Evolutionary conservation across 2,797 vertebrate species (phyloP).

Genomic region (Acipenser oxyrinchus): DNA sequence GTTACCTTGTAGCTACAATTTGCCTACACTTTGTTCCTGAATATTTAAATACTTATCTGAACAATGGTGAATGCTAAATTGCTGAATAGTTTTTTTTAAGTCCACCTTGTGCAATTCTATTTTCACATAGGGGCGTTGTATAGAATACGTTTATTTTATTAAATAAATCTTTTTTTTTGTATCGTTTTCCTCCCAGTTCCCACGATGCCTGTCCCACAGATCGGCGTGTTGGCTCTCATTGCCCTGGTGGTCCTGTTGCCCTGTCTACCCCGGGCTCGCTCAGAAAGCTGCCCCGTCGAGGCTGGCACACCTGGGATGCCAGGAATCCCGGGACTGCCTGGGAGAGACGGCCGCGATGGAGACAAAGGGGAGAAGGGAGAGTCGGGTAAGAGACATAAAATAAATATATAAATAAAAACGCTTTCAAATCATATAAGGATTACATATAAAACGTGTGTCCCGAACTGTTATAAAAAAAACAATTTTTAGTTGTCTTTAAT

Average conservation of each 20-base stretch:
- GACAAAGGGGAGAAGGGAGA: constrained; percentile 63
- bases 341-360: constrained; percentile 68
- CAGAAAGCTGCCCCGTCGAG: constrained; percentile 30
- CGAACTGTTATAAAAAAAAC: too few relatives aligned
- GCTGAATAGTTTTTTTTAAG: too few relatives aligned
- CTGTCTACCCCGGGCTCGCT: constrained; percentile 15
- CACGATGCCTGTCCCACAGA: constrained; percentile 24
- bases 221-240: constrained; percentile 13
- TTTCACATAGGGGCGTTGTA: too few relatives aligned
- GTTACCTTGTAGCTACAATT: too few relatives aligned
- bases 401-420: too few relatives aligned
- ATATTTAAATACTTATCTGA: too few relatives aligned
- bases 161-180: neutral
- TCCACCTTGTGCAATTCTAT: too few relatives aligned
- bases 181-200: constrained; percentile 3
- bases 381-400: constrained; percentile 47
- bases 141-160: too few relatives aligned
- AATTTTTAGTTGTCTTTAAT: too few relatives aligned
- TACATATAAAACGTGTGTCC: too few relatives aligned
- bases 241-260: constrained; percentile 7
- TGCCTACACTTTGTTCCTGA: too few relatives aligned
- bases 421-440: neutral
- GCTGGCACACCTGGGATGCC: constrained; percentile 63
- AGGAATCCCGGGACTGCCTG: constrained; percentile 49
- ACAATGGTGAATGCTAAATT: too few relatives aligned